A percentile compares a stretch with the other conserved stretches of the same genome.
Evolutionary conservation across 2,797 vertebrate genomes (phyloP).

Genomic region (Ciconia nigra): DNA sequence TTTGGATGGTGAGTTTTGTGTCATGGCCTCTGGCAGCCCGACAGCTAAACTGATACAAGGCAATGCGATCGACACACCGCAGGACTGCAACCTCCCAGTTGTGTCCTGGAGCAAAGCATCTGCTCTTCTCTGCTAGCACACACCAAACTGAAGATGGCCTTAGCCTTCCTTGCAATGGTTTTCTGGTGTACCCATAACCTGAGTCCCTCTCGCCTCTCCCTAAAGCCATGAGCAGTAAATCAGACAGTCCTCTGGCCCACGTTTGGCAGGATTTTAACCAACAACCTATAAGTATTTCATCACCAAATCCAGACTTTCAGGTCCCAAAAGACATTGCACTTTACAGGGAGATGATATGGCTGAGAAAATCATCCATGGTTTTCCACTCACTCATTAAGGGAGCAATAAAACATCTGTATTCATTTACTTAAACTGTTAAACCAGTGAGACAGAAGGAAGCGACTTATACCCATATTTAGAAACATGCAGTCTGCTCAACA

Average conservation of each 20-base stretch:
- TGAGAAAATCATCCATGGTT: background rate
- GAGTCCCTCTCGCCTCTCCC: background rate
- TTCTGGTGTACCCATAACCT: background rate
- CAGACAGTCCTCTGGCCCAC: background rate
- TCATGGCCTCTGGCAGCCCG: background rate
- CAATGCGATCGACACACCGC: background rate
- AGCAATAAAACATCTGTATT: slow-evolving; percentile 31
- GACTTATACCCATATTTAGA: background rate
- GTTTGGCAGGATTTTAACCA: background rate
- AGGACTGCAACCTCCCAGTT: background rate
- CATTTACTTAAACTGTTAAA: slow-evolving; percentile 8
- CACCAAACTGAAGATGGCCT: background rate
- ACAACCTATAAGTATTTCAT: background rate
- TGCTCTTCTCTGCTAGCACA: background rate
- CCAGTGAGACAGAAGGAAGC: slow-evolving; percentile 6
- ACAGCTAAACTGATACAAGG: background rate
- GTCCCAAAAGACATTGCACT: background rate
- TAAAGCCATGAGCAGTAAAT: background rate
- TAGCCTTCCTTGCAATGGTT: background rate
- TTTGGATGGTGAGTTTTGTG: background rate
- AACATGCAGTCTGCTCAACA: background rate
- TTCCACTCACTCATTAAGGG: background rate
- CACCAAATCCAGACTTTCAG: background rate
- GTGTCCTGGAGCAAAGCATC: background rate
- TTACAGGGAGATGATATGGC: background rate